Evolutionary conservation across 2,113 vertebrate species (phyloP), one percentile per base, ranked within the genome.

Genomic region (Meriones unguiculatus): DNA sequence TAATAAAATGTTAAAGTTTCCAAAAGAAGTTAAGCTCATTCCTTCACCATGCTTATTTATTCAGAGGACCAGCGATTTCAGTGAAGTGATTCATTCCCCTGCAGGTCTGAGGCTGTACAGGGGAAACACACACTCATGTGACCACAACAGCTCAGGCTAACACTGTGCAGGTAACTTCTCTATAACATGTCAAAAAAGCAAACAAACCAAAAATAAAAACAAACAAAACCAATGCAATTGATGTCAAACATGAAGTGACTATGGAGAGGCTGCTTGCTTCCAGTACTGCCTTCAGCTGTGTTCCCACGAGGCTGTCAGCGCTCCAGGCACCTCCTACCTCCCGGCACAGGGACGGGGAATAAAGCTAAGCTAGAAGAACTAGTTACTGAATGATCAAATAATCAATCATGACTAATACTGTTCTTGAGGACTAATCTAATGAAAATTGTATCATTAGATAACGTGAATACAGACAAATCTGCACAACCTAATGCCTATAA

Each of bases 331-430:
- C 14, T 96, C 84, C 96, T 46, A 89, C 30, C 59, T 97, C 65
- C 95, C 77, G 95, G 89, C 95, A 97, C 92, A 97, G 97, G 97
- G 96, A 95, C 87, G 91, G 96, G 93, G 87, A 97, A 96, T 77
- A 91, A 94, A 97, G 67, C 96, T 97, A 96, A 96, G 91, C 86
- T 94, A 20, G 87, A 95, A 91, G 86, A 96, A 95, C 93, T 95
- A 94, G 87, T 93, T 94, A 96, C 18, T 89, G 85, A 95, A 95
- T 96, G 92, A 97, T 52, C 93, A 97, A 97, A 96, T 96, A 95
- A 97, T 95, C 93, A 86, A 90, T 92, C 97, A 62, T 93, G 95
- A 97, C 97, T 97, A 98, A 98, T 98, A 98, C 98, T 98, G 98
- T 69, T 97, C 95, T 95, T 96, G 78, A 96, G 95, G 96, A 96